These are phyloP conservation scores for Hypanus sabinus DNA, from an alignment of 2,113 vertebrate species.

Conservation along the genomic window DNA sequence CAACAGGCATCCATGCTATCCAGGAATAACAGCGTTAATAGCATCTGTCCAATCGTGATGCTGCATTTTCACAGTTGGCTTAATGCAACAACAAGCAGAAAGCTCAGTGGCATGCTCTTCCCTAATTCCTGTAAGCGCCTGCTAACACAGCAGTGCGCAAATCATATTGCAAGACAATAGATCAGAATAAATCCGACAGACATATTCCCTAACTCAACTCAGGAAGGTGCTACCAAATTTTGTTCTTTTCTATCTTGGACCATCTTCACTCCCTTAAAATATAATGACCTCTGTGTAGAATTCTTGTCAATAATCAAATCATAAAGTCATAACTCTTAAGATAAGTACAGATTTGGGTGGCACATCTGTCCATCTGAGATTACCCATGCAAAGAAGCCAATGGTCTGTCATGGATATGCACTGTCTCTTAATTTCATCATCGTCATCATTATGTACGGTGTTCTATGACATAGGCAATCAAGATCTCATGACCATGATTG, in stretches of 20 bases:
- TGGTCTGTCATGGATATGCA: not conserved
- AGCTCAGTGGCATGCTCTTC: not conserved
- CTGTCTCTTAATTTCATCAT: conserved; percentile 3
- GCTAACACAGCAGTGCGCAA: not conserved
- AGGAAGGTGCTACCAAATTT: not conserved
- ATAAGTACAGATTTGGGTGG: not conserved
- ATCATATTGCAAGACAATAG: not conserved
- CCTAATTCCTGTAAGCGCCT: not conserved
- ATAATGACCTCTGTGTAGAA: not conserved
- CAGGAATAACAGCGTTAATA: not conserved
- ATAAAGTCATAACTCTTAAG: not conserved
- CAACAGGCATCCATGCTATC: not conserved
- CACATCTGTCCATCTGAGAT: not conserved
- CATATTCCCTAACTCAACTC: not conserved
- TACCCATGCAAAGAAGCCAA: not conserved
- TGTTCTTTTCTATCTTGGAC: not conserved
- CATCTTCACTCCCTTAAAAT: not conserved
- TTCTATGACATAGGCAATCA: too few relatives aligned
- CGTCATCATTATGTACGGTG: too few relatives aligned
- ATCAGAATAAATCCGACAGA: not conserved
- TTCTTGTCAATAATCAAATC: not conserved
- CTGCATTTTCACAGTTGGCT: not conserved
- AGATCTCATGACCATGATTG: too few relatives aligned
- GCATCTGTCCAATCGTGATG: not conserved
- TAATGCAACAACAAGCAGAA: not conserved